phyloP scores from a whole-genome alignment of 2,888 invertebrate genomes.

The Neocrepidodera transversa region DNA sequence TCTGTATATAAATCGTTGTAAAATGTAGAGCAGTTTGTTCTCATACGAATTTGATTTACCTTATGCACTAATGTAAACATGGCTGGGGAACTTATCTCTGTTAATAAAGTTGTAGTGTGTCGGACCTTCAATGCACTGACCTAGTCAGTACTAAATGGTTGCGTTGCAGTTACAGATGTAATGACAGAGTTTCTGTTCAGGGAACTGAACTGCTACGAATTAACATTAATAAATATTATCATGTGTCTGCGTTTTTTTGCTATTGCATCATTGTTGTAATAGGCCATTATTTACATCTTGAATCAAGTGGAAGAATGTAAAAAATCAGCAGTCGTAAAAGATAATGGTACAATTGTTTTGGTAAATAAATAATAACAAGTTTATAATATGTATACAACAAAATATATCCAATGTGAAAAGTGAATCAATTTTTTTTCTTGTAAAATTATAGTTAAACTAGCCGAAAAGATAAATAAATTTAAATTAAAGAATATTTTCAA shows the following conservation, averaged over 20 bases:
- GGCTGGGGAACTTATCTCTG: constrained; percentile 29
- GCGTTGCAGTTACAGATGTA: constrained; percentile 21
- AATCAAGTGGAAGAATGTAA: constrained; percentile 12
- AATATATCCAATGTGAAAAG: no score
- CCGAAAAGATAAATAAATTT: no score
- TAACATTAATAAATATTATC: constrained; percentile 15
- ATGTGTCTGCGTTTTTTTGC: constrained; percentile 11
- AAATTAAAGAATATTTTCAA: no score
- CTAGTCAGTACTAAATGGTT: constrained; percentile 29
- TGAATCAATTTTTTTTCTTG: no score
- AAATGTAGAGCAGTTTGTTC: no score
- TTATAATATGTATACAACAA: no score
- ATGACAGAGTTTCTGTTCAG: constrained; percentile 19
- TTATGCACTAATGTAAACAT: constrained; percentile 25
- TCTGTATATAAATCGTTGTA: no score
- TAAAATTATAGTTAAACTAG: no score
- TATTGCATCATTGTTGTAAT: constrained; percentile 13
- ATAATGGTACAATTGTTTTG: constrained; percentile 6
- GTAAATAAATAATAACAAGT: no score
- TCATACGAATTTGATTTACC: constrained; percentile 23
- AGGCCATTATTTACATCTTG: constrained; percentile 8
- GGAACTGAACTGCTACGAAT: constrained; percentile 12
- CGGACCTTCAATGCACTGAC: constrained; percentile 30
- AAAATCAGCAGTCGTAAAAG: constrained; percentile 4
- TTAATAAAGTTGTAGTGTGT: constrained; percentile 28